Percentiles rank a stretch among this genome's conserved stretches.
These are phyloP conservation scores for Protaetia brevitarsis DNA, from an alignment of 1,140 invertebrate species.

Conservation along the genomic window DNA sequence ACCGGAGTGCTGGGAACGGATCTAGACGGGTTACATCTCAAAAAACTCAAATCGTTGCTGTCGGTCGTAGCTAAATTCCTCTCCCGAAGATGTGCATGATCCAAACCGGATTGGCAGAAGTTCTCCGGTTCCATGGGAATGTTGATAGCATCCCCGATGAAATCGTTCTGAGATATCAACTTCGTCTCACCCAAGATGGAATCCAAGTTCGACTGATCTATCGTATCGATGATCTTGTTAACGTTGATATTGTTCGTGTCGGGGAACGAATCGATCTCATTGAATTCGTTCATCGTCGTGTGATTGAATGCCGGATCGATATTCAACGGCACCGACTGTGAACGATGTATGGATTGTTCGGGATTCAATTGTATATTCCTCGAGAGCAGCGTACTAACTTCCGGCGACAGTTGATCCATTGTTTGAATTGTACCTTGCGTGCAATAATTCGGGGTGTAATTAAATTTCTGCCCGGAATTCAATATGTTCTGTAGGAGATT, in stretches of 20 bases:
- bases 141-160: conserved; percentile 49
- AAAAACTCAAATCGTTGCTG: not conserved
- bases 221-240: conserved; percentile 53
- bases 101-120: conserved; percentile 46
- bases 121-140: conserved; percentile 47
- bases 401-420: conserved; percentile 48
- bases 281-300: conserved; percentile 57
- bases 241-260: conserved; percentile 52
- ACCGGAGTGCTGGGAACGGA: conserved; percentile 64
- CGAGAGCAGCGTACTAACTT: conserved; percentile 56
- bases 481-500: conserved; percentile 40
- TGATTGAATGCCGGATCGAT: conserved; percentile 39
- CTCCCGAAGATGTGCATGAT: not conserved
- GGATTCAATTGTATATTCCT: conserved; percentile 39
- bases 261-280: conserved; percentile 60
- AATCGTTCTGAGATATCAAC: conserved; percentile 38
- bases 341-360: conserved; percentile 53
- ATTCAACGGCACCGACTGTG: conserved; percentile 73
- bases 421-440: conserved; percentile 45
- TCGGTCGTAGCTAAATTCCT: not conserved
- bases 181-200: not conserved
- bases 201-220: conserved; percentile 39
- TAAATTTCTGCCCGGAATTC: conserved; percentile 39
- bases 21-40: conserved; percentile 50
- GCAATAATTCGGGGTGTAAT: conserved; percentile 45